These are phyloP conservation scores for Coremacera marginata DNA, from an alignment of 2,888 invertebrate species.

Conservation along the genomic window DNA sequence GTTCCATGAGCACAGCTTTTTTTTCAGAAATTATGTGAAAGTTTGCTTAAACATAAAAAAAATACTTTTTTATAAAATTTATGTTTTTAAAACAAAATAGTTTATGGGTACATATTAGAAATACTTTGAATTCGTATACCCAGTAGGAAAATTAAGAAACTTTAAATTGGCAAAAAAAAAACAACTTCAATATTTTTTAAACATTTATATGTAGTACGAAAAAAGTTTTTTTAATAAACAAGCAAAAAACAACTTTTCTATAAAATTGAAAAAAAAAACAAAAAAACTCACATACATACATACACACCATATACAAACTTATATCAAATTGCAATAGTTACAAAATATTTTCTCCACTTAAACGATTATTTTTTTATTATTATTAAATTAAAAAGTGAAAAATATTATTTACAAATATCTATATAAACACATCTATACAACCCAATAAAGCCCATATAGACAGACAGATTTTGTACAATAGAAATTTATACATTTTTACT, in stretches of 20 bases:
- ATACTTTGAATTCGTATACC: too few species aligned
- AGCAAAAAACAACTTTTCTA: background rate
- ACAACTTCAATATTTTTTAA: too few species aligned
- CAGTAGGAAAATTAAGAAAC: too few species aligned
- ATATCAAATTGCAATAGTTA: constrained; percentile 9
- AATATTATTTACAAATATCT: constrained; percentile 27
- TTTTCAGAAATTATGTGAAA: too few species aligned
- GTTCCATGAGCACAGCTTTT: too few species aligned
- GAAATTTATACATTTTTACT: constrained; percentile 17
- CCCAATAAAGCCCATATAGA: background rate
- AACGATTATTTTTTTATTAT: background rate
- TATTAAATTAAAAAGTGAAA: background rate
- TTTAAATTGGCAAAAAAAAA: too few species aligned
- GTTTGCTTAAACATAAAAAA: too few species aligned
- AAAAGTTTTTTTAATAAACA: constrained; percentile 13
- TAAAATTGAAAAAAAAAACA: background rate
- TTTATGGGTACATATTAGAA: too few species aligned
- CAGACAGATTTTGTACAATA: constrained; percentile 3
- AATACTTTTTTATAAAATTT: too few species aligned
- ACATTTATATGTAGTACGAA: background rate
- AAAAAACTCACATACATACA: too few species aligned
- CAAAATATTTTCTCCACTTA: background rate
- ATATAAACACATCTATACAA: background rate
- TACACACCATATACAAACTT: background rate
- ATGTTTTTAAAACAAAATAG: too few species aligned